Evolutionary conservation across 2,113 vertebrate genomes (phyloP), one percentile per base, ranked within the genome.

Genomic region (Erythrolamprus reginae): DNA sequence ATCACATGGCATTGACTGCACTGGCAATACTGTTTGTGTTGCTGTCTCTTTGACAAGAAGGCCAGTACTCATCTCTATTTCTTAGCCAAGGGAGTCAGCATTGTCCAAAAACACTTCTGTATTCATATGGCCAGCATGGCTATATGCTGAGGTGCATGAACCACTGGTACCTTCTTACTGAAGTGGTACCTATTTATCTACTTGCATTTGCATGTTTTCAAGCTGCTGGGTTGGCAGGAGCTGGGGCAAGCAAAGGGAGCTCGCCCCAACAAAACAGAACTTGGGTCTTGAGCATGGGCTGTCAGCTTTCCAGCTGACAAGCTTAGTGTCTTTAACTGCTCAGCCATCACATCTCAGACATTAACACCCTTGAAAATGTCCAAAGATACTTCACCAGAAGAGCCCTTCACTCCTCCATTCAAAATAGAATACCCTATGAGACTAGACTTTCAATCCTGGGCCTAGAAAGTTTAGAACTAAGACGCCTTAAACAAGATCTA

Each of bases 91-190:
- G 24, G 24, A 10, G 24, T 10, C 58, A 65, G 1, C 58, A 65
- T n/a, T 65, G 4, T 65, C 26, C 10, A 2, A 65, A 15, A 28
- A 65, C 28, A 65, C 0, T 65, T 65, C 58, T 13, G 1, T n/a
- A 13, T 10, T 10, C 8, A 58, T 26, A 24, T 65, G 26, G 26
- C 3, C 4, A 61, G 58, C 58, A 61, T 61, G 58, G 58, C 58
- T 61, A 12, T n/a, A 65, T 1, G 0, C 10, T 65, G 58, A 65
- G 28, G 1, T 4, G 3, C 28, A n/a, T 4, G 0, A 26, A 65
- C 13, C 0, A 0, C 58, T 65, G 28, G 12, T n/a, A 58, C 28
- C 55, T n/a, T n/a, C 4, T 65, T 28, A 65, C 10, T 0, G 0
- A 65, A 13, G 28, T 65, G 28, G 10, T 65, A 65, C 10, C 58